These are phyloP conservation scores for Rhopalosiphum nymphaeae DNA, from an alignment of 2,888 invertebrate species.

Conservation along the genomic window DNA sequence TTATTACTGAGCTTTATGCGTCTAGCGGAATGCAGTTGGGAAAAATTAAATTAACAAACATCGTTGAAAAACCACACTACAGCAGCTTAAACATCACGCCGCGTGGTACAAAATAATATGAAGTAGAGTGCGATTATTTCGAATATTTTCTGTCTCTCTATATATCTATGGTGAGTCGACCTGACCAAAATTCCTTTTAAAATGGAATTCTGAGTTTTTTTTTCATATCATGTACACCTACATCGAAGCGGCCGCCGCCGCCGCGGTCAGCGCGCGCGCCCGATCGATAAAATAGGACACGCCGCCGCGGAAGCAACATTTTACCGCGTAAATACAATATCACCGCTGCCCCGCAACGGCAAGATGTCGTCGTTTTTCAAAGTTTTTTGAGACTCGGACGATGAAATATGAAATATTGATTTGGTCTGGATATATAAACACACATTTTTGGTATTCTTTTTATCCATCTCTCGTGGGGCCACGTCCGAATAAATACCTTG, in stretches of 20 bases:
- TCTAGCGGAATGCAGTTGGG: background rate
- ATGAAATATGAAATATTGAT: background rate
- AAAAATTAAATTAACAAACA: too few relatives aligned
- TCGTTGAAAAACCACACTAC: too few relatives aligned
- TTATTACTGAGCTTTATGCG: background rate
- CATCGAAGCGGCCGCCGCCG: background rate
- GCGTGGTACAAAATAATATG: too few relatives aligned
- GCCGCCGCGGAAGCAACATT: slow-evolving; percentile 23
- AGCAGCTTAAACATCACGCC: too few relatives aligned
- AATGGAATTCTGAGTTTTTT: background rate
- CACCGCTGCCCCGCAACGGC: background rate
- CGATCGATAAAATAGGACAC: slow-evolving; percentile 41
- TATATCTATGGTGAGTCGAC: background rate
- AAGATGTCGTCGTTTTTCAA: background rate
- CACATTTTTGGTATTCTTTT: background rate
- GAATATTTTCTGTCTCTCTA: background rate
- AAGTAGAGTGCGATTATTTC: background rate
- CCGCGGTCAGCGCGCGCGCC: slow-evolving; percentile 34
- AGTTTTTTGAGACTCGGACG: background rate
- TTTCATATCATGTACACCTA: background rate
- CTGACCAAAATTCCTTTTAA: background rate
- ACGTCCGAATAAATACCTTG: background rate
- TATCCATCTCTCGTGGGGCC: background rate
- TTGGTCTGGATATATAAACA: background rate
- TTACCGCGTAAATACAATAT: slow-evolving; percentile 8